Conservation (phyloP, 2,888 invertebrate species). For the Diplazon laetatorius region DNA sequence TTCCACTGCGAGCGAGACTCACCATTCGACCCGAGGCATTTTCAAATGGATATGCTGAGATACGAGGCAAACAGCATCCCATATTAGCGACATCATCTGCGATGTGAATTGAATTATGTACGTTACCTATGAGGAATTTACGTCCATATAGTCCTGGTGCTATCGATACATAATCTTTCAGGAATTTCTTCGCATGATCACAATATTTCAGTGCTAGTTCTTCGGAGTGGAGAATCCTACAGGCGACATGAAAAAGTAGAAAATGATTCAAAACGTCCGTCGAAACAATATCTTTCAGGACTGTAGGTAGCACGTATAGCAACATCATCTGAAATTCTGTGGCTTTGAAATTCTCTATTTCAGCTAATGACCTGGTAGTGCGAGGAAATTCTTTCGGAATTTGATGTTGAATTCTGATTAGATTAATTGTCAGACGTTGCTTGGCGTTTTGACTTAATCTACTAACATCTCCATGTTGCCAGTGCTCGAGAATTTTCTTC, state of each 20-base stretch:
- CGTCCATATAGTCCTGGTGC: conserved; percentile 14
- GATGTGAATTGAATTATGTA: conserved; percentile 70
- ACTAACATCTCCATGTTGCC: conserved; percentile 25
- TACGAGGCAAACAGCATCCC: conserved; percentile 33
- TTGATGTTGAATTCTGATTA: conserved; percentile 23
- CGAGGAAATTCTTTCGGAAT: conserved; percentile 69
- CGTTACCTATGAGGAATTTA: conserved; percentile 67
- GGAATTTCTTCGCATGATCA: conserved; percentile 15
- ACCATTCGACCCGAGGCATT: conserved; percentile 59
- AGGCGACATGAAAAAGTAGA: conserved; percentile 62
- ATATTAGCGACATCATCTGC: conserved; percentile 62
- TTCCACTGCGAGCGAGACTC: conserved; percentile 51
- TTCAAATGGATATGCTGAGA: conserved; percentile 62
- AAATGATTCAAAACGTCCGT: conserved; percentile 66
- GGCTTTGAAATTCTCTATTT: conserved; percentile 66
- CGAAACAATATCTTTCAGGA: conserved; percentile 59
- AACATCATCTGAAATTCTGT: conserved; percentile 68
- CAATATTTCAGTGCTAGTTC: conserved; percentile 2
- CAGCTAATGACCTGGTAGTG: conserved; percentile 57
- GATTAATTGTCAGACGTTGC: not conserved
- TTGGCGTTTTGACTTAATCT: conserved; percentile 30
- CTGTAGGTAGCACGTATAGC: conserved; percentile 67
- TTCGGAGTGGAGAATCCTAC: conserved; percentile 13
- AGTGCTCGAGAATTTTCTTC: conserved; percentile 59
- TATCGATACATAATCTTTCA: conserved; percentile 8